phyloP scores from a whole-genome alignment of 1,140 invertebrate species.

The Plectus sambesii region DNA sequence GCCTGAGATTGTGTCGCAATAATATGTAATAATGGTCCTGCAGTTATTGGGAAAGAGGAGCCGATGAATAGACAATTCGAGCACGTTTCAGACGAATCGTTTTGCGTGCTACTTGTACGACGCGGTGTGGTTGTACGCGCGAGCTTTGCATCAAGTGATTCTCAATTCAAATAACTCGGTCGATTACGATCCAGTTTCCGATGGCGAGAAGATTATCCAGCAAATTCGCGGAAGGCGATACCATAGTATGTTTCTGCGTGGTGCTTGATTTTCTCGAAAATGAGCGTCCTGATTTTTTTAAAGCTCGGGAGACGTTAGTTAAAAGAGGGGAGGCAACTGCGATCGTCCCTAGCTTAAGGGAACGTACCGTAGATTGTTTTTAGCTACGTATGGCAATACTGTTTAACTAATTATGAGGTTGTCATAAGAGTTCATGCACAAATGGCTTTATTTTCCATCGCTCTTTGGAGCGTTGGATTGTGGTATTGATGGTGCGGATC shows the following conservation, averaged over 20 bases:
- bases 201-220: slow-evolving; percentile 61
- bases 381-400: no score
- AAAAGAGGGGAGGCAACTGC: no score
- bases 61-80: slow-evolving; percentile 22
- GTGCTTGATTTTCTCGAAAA: slow-evolving; percentile 4
- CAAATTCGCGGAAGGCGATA: slow-evolving; percentile 58
- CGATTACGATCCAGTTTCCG: slow-evolving; percentile 51
- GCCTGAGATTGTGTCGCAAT: no score
- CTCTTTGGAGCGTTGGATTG: no score
- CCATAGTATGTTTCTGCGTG: slow-evolving; percentile 58
- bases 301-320: no score
- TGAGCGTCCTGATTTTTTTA: slow-evolving; percentile 12
- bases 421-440: no score
- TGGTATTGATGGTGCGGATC: no score
- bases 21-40: no score
- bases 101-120: slow-evolving; percentile 92
- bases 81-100: slow-evolving; percentile 60
- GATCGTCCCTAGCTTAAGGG: no score
- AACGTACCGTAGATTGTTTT: no score
- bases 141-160: slow-evolving; percentile 65
- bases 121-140: slow-evolving; percentile 78
- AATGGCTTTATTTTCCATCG: no score
- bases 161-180: slow-evolving; percentile 55
- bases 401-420: no score
- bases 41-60: slow-evolving; percentile 64